phyloP scores from a whole-genome alignment of 2,113 vertebrate species.

The Poeciliopsis prolifica region DNA sequence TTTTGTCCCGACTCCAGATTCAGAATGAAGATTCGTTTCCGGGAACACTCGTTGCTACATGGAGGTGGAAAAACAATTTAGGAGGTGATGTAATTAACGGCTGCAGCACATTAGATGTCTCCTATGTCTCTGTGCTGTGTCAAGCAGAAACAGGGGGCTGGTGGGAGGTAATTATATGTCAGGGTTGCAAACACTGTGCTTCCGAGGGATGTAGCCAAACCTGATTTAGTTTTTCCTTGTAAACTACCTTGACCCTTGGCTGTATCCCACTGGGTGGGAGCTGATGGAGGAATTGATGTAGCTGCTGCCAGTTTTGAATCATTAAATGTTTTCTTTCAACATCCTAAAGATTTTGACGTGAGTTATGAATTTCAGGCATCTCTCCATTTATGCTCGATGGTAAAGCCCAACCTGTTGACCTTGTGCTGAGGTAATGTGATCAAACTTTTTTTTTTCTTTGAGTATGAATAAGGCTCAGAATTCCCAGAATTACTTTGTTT shows the following conservation, averaged over 20 bases:
- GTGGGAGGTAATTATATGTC: conserved; percentile 60
- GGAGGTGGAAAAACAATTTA: conserved; percentile 37
- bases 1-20: conserved; percentile 4
- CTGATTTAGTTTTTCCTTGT: conserved; percentile 51
- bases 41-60: conserved; percentile 18
- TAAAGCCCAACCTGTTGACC: conserved; percentile 22
- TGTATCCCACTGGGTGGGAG: conserved; percentile 31
- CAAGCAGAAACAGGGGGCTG: conserved; percentile 62
- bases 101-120: conserved; percentile 49
- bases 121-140: conserved; percentile 45
- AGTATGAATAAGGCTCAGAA: conserved; percentile 36
- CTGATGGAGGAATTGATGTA: conserved; percentile 13
- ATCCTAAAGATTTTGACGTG: conserved; percentile 24
- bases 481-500: conserved; percentile 28
- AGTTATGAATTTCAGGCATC: conserved; percentile 20
- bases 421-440: conserved; percentile 27
- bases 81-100: conserved; percentile 54
- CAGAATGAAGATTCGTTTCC: conserved; percentile 13
- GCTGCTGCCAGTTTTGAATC: conserved; percentile 15
- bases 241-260: conserved; percentile 49
- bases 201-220: conserved; percentile 53
- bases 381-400: conserved; percentile 6
- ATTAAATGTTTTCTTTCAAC: conserved; percentile 26
- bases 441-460: conserved; percentile 14
- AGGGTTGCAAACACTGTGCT: conserved; percentile 48